Conservation (phyloP, 2,113 vertebrate genomes). For the Pomatorhinus ruficollis region DNA sequence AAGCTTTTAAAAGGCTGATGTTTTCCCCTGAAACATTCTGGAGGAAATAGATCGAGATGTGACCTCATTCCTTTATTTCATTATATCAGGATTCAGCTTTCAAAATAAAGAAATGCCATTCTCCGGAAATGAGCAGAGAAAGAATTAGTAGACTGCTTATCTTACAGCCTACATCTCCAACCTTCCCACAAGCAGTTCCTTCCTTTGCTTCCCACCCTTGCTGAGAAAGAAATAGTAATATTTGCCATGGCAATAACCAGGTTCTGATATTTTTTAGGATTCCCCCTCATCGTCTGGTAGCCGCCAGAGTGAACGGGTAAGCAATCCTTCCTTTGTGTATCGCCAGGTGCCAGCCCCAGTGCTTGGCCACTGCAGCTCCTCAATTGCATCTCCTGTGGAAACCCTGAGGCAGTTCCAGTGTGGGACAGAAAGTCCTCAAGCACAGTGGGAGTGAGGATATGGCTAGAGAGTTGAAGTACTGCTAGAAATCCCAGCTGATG, state of each 20-base stretch:
- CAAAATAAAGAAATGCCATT: background rate
- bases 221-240: background rate
- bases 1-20: background rate
- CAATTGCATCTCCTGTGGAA: background rate
- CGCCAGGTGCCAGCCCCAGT: background rate
- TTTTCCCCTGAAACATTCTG: background rate
- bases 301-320: constrained; percentile 45
- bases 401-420: background rate
- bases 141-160: background rate
- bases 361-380: background rate
- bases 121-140: background rate
- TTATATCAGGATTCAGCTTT: background rate
- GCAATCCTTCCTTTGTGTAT: background rate
- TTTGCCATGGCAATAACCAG: background rate
- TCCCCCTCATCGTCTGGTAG: background rate
- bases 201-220: background rate
- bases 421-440: background rate
- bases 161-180: background rate
- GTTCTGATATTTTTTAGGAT: background rate
- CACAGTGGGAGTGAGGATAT: background rate
- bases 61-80: background rate
- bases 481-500: background rate
- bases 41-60: background rate
- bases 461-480: background rate
- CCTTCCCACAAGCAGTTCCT: background rate